Base-by-base conservation (phyloP, 2,888 invertebrate species). In the Xylota segnis region DNA sequence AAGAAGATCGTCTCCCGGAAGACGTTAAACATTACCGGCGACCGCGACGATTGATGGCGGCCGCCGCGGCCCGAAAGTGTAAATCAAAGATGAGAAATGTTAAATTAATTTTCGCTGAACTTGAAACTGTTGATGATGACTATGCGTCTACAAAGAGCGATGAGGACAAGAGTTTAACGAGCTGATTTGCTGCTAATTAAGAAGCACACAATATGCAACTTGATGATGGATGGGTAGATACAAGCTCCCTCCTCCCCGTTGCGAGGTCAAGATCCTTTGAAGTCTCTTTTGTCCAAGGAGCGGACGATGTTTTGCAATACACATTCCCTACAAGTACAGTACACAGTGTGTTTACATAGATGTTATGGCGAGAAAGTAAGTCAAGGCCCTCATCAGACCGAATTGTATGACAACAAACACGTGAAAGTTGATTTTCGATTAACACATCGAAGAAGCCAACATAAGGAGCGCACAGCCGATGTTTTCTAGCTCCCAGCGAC, bases 151-250 rank as follows among this genome's bases (percentile, higher is more conserved):
- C 32, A 10, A 34, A 18, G 18, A 18, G 9, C 0, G 23, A 23
- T 29, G 34, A 54, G 14, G 16, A 34, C 10, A 59, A 58, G n/a
- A 63, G 45, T 54, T 63, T 63, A 65, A 74, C 54, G 63, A 74
- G 54, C 43, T 43, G 63, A 76, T 58, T 76, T 66, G 50, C 47
- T 74, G 65, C 58, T 79, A 79, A 79, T 74, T 74, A 65, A 63
- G 23, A 65, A 63, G 23, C 77, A 52, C 70, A 61, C 23, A 43
- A 32, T 7, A 61, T 61, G 43, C 29, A 54, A 34, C 37, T 34
- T 56, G 56, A 0, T 34, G 47, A 50, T 58, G 14, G 16, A 43
- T 43, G n/a, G 5, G 54, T 59, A 77, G 68, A 52, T 58, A 77
- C 54, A 61, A 78, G 27, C 43, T 14, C 16, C 45, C 0, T 4